These are phyloP conservation scores for Cyprinodon variegatus DNA, from an alignment of 2,113 vertebrate genomes.

Conservation along the genomic window DNA sequence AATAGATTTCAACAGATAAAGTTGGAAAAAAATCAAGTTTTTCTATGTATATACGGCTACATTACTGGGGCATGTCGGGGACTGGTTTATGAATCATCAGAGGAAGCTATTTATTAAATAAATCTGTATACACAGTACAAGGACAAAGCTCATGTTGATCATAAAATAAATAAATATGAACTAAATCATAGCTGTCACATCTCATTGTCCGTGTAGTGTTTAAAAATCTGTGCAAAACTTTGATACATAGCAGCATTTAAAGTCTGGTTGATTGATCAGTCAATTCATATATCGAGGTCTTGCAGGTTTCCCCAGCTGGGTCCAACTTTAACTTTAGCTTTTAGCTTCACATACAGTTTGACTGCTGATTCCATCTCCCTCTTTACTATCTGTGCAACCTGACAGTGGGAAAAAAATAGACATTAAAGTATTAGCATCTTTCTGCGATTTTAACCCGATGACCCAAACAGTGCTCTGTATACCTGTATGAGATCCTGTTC, in stretches of 20 bases:
- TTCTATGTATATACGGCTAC: background rate
- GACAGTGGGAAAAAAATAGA: background rate
- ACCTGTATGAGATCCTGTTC: slow-evolving; percentile 93
- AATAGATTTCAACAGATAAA: background rate
- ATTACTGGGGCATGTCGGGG: no score
- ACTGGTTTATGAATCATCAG: background rate
- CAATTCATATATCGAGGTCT: slow-evolving; percentile 85
- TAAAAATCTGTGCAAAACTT: slow-evolving; percentile 30
- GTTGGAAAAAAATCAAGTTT: background rate
- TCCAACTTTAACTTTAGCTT: slow-evolving; percentile 90
- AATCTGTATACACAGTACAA: background rate
- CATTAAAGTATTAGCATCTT: background rate
- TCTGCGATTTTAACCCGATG: background rate
- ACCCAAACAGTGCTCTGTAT: slow-evolving; percentile 16
- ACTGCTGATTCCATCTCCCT: slow-evolving; percentile 92
- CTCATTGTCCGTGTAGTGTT: slow-evolving; percentile 40
- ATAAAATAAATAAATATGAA: background rate
- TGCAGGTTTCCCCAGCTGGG: slow-evolving; percentile 93
- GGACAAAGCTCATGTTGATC: slow-evolving; percentile 29
- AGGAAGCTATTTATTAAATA: background rate
- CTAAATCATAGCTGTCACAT: slow-evolving; percentile 6
- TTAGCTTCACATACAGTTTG: slow-evolving; percentile 88
- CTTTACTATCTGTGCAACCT: slow-evolving; percentile 97
- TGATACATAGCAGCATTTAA: background rate
- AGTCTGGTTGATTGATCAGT: background rate